Evolutionary conservation across 2,797 vertebrate species (phyloP).

Genomic region (Chaunax sp.): DNA sequence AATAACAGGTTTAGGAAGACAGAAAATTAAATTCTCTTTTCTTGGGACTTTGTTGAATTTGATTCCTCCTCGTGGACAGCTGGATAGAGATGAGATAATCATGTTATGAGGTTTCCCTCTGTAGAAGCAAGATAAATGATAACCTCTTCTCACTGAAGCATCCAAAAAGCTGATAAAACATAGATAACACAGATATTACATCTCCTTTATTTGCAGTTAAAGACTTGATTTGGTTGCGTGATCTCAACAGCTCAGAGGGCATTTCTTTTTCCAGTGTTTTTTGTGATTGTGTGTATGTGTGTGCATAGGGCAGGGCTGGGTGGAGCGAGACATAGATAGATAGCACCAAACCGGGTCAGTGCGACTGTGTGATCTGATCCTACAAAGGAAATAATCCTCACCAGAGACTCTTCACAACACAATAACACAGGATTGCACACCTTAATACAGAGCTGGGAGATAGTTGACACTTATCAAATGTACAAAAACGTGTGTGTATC

Average conservation of each 20-base stretch:
- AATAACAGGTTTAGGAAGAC: not conserved
- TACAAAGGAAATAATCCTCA: constrained; percentile 23
- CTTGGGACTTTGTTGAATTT: not conserved
- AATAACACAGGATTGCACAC: constrained; percentile 26
- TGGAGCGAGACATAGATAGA: constrained; percentile 3
- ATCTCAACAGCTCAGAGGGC: not conserved
- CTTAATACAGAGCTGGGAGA: constrained; percentile 9
- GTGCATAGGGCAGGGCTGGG: not conserved
- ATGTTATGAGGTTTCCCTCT: constrained; percentile 5
- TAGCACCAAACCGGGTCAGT: constrained; percentile 56
- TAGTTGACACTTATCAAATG: constrained; percentile 29
- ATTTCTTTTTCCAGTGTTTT: not conserved
- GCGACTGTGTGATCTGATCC: constrained; percentile 52
- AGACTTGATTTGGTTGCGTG: not conserved
- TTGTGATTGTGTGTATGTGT: not conserved
- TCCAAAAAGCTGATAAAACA: not conserved
- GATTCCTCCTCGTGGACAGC: constrained; percentile 5
- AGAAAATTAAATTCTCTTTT: not conserved
- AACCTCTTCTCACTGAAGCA: not conserved
- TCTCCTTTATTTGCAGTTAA: constrained; percentile 4
- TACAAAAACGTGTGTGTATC: constrained; percentile 14
- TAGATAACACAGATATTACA: constrained; percentile 5
- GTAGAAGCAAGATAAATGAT: not conserved
- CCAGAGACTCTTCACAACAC: constrained; percentile 42
- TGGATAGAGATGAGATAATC: not conserved